Evolutionary conservation across 2,888 invertebrate genomes (phyloP).

Genomic region (Tortricodes alternella): DNA sequence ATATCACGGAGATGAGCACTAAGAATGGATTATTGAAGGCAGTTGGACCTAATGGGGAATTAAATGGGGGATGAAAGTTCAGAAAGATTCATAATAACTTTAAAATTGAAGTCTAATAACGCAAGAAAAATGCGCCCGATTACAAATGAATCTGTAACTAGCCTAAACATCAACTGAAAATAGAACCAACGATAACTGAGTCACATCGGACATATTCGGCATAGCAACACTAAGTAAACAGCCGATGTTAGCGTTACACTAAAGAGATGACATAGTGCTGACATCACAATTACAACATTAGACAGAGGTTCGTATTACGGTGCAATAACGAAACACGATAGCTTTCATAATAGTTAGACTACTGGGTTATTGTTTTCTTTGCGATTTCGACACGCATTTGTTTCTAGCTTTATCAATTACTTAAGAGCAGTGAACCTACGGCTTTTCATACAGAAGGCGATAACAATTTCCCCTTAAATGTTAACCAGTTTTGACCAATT

Average conservation of each 20-base stretch:
- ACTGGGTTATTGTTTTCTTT: background rate
- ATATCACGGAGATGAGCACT: no score
- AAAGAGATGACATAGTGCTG: constrained; percentile 63
- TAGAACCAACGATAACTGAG: background rate
- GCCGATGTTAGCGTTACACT: constrained; percentile 49
- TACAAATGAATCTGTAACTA: background rate
- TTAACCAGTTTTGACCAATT: no score
- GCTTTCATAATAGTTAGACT: background rate
- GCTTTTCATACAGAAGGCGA: no score
- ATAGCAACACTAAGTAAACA: constrained; percentile 59
- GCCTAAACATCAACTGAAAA: background rate
- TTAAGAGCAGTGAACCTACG: no score
- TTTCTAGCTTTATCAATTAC: no score
- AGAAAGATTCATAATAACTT: no score
- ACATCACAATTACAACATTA: constrained; percentile 57
- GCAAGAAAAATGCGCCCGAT: no score
- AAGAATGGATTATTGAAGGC: no score
- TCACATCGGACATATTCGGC: constrained; percentile 33
- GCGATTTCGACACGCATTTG: background rate
- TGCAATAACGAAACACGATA: constrained; percentile 4
- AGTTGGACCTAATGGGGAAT: no score
- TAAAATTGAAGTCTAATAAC: no score
- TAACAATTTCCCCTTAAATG: no score
- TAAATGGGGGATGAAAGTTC: no score
- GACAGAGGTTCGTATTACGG: constrained; percentile 51